phyloP scores from a whole-genome alignment of 1,140 invertebrate genomes.

The Venustaconcha ellipsiformis region DNA sequence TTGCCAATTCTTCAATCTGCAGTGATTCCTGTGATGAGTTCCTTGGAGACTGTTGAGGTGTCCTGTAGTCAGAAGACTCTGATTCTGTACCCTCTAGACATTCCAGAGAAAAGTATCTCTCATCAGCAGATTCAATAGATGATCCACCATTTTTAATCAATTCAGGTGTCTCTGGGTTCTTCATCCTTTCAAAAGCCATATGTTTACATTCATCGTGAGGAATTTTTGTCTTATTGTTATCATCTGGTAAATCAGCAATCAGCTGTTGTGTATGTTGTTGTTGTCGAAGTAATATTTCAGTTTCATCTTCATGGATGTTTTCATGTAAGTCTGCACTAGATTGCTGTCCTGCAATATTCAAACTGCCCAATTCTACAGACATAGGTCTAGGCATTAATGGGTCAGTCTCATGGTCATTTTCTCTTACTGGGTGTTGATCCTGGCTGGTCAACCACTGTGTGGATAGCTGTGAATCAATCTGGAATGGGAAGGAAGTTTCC shows the following conservation, averaged over 20 bases:
- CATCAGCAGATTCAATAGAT: slow-evolving; percentile 5
- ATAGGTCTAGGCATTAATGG: too few relatives aligned
- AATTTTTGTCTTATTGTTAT: too few relatives aligned
- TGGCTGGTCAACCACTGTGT: neutral
- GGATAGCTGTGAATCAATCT: neutral
- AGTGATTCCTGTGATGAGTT: too few relatives aligned
- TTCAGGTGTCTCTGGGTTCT: too few relatives aligned
- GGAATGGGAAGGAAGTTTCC: neutral
- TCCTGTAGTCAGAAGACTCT: slow-evolving; percentile 43
- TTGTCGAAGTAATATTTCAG: slow-evolving; percentile 3
- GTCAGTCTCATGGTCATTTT: too few relatives aligned
- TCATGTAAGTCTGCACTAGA: neutral
- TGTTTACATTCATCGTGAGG: too few relatives aligned
- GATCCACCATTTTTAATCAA: too few relatives aligned
- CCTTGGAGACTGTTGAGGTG: slow-evolving; percentile 54
- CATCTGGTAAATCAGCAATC: too few relatives aligned
- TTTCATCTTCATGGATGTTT: neutral
- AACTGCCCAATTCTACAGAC: too few relatives aligned
- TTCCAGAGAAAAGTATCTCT: slow-evolving; percentile 20
- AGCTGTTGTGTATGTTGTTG: slow-evolving; percentile 11
- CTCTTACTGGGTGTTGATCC: neutral
- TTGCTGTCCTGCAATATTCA: too few relatives aligned
- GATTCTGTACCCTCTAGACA: slow-evolving; percentile 23
- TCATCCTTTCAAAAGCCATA: too few relatives aligned
- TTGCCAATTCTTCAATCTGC: too few relatives aligned